Base-by-base conservation (phyloP, 2,888 invertebrate species). In the Apamea monoglypha region DNA sequence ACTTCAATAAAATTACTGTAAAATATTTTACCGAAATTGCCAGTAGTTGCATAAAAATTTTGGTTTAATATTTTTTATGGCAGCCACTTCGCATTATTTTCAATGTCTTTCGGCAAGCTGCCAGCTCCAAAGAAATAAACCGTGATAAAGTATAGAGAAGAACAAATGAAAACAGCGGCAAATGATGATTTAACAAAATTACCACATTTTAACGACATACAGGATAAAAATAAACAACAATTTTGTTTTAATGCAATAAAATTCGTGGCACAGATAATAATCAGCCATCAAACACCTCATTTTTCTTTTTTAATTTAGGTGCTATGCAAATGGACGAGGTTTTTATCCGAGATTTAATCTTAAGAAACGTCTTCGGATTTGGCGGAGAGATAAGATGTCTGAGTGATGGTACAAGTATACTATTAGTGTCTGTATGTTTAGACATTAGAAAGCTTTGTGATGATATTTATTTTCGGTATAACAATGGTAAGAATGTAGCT, bases 291-390 rank as follows among this genome's bases (percentile, higher is more conserved):
- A 90, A 90, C 91, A 90, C 89, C 89, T 87, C 88, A 89, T 90
- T 89, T 91, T 88, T 91, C 90, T 88, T 86, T 86, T 89, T 83
- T 90, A 91, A 92, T 91, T 92, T 90, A 88, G 87, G 84, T 86
- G 86, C 88, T 90, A 92, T 91, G 91, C 90, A 91, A 92, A 92
- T 92, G 89, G 90, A 89, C 88, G 88, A 88, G 89, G 76, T 88
- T 90, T 89, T 90, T 90, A 92, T 92, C 91, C 88, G 50, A 77
- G 74, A 80, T 82, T 85, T 81, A 81, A 91, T 92, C 92, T 87
- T 82, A 87, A 88, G 89, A 91, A 91, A 89, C 84, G 89, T 88
- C 88, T 91, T 90, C 88, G 87, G 90, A 90, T 90, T 92, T 90
- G 85, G 89, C 89, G 85, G 86, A 84, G 86, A 91, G 90, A 91